phyloP scores from a whole-genome alignment of 2,888 invertebrate species.

The Myopa testacea region DNA sequence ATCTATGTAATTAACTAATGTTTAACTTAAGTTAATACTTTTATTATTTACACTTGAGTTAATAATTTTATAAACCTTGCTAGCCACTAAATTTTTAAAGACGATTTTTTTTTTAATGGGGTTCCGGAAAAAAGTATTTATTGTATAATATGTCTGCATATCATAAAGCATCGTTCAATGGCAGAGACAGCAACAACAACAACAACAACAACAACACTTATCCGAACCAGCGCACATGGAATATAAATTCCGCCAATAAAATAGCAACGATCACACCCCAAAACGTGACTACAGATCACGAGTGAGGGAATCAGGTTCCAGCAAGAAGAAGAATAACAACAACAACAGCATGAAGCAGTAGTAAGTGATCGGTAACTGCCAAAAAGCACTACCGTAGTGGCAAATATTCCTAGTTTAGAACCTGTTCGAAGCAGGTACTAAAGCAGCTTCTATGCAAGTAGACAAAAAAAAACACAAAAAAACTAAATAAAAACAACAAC shows the following conservation, averaged over 20 bases:
- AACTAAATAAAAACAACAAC: slow-evolving; percentile 4
- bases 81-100: no score
- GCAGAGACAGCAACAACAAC: neutral
- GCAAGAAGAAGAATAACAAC: slow-evolving; percentile 27
- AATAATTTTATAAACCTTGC: no score
- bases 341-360: slow-evolving; percentile 35
- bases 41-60: no score
- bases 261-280: slow-evolving; percentile 64
- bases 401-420: slow-evolving; percentile 21
- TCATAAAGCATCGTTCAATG: slow-evolving; percentile 36
- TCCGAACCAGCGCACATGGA: slow-evolving; percentile 24
- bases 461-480: neutral
- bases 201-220: slow-evolving; percentile 27
- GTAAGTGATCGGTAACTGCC: slow-evolving; percentile 39
- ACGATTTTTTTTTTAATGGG: no score
- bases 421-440: slow-evolving; percentile 8
- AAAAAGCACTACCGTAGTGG: slow-evolving; percentile 39
- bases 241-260: slow-evolving; percentile 63
- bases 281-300: slow-evolving; percentile 64
- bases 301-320: slow-evolving; percentile 52
- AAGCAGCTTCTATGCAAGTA: slow-evolving; percentile 1
- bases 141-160: slow-evolving; percentile 30
- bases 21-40: no score
- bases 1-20: no score
- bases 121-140: no score